These are phyloP conservation scores for Calypte anna DNA, from an alignment of 2,113 vertebrate genomes.

Conservation along the genomic window DNA sequence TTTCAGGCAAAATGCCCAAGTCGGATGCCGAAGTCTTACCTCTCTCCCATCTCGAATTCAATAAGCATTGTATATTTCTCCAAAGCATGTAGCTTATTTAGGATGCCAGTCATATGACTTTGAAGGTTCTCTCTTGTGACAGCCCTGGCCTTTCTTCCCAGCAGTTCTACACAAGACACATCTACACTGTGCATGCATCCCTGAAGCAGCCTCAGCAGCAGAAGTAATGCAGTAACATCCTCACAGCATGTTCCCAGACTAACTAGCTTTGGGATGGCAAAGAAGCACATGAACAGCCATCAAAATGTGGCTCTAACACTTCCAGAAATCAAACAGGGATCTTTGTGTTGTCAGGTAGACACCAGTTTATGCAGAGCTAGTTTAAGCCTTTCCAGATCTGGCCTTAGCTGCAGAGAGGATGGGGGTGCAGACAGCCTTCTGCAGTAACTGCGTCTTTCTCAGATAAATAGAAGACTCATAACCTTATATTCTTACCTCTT, in stretches of 20 bases:
- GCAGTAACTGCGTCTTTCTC: neutral
- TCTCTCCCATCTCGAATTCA: neutral
- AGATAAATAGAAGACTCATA: neutral
- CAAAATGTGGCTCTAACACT: fast-evolving
- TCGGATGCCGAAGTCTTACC: neutral
- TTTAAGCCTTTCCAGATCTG: neutral
- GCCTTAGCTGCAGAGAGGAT: neutral
- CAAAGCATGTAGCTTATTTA: neutral
- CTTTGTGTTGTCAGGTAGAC: neutral
- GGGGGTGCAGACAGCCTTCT: neutral
- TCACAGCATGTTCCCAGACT: neutral
- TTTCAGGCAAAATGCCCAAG: neutral
- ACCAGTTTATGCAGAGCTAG: neutral
- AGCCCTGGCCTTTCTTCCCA: neutral
- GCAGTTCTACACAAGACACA: neutral
- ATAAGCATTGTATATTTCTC: neutral
- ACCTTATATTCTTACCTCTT: neutral
- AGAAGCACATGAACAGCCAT: neutral
- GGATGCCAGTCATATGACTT: neutral
- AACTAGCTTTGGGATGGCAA: neutral
- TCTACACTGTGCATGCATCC: fast-evolving
- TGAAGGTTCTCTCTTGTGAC: neutral
- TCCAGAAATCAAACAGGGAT: neutral
- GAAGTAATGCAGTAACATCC: neutral
- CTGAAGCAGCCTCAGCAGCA: neutral